Evolutionary conservation across 2,888 invertebrate genomes (phyloP).

Genomic region (Galeopsomyia nigrocyanea): DNA sequence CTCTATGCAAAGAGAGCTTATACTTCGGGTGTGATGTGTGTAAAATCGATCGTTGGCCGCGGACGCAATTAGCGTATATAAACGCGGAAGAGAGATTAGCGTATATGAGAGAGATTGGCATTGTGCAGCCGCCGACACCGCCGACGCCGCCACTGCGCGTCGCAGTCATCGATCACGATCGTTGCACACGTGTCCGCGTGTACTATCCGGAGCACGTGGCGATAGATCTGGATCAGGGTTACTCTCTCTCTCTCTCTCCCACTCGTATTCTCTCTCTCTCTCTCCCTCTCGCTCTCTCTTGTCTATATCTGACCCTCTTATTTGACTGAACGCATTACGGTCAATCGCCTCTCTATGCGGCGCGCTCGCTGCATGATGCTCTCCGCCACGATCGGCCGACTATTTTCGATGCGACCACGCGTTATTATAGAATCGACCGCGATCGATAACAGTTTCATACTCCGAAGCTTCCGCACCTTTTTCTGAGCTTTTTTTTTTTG

Average conservation of each 20-base stretch:
- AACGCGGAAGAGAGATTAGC: constrained; percentile 38
- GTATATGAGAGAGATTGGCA: constrained; percentile 13
- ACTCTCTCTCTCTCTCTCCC: constrained; percentile 49
- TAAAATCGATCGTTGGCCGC: not conserved
- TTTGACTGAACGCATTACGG: constrained; percentile 65
- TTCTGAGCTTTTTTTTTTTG: not conserved
- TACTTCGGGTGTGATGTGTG: no score
- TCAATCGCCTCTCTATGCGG: constrained; percentile 58
- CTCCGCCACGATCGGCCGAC: constrained; percentile 30
- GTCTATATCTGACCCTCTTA: constrained; percentile 68
- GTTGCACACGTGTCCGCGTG: constrained; percentile 15
- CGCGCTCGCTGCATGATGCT: not conserved
- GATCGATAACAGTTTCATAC: constrained; percentile 32
- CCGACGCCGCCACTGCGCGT: constrained; percentile 1
- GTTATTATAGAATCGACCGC: constrained; percentile 54
- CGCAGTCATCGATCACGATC: constrained; percentile 46
- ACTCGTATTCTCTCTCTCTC: constrained; percentile 9
- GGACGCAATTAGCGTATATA: constrained; percentile 21
- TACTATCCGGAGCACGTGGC: constrained; percentile 63
- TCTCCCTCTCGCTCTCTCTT: constrained; percentile 20
- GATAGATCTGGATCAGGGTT: constrained; percentile 68
- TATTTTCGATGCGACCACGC: constrained; percentile 56
- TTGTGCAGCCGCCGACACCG: not conserved
- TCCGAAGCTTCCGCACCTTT: not conserved
- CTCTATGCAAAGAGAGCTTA: no score